Percentiles rank a stretch among this genome's conserved stretches.
Conservation (phyloP, 1,140 invertebrate genomes). For the Mya arenaria region DNA sequence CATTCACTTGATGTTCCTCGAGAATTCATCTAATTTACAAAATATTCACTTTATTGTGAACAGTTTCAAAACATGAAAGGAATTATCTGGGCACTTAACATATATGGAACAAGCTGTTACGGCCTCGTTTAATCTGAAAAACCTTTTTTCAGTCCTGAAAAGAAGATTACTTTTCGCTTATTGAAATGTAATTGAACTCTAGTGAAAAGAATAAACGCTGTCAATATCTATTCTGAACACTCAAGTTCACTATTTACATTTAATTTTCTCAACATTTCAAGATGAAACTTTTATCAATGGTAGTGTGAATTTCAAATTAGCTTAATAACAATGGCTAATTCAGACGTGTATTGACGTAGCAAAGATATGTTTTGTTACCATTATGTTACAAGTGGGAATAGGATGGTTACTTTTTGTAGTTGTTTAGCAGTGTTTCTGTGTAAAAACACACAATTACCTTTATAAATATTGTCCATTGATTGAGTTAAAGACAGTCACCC, state of each 20-base stretch:
- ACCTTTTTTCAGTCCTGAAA: conserved; percentile 8
- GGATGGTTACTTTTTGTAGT: too few relatives aligned
- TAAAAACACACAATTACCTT: neutral
- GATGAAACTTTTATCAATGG: conserved; percentile 41
- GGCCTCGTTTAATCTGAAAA: conserved; percentile 43
- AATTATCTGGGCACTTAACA: conserved; percentile 54
- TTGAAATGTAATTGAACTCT: conserved; percentile 51
- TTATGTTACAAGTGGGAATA: conserved; percentile 1
- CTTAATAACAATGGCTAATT: conserved; percentile 27
- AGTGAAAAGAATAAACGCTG: conserved; percentile 31
- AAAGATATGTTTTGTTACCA: conserved; percentile 38
- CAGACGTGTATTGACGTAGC: neutral
- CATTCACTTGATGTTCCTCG: conserved; percentile 43
- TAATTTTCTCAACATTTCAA: conserved; percentile 46
- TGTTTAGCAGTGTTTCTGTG: too few relatives aligned
- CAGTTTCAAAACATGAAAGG: conserved; percentile 58
- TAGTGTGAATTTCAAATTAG: conserved; percentile 50
- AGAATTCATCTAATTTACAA: conserved; percentile 54
- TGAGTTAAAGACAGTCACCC: neutral
- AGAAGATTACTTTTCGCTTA: conserved; percentile 46
- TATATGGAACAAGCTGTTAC: conserved; percentile 51
- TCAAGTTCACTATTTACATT: conserved; percentile 47
- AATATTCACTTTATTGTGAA: conserved; percentile 53
- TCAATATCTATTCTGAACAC: conserved; percentile 17
- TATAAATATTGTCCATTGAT: neutral